Base-by-base conservation (phyloP, 2,113 vertebrate species). In the Megaceryle maxima region DNA sequence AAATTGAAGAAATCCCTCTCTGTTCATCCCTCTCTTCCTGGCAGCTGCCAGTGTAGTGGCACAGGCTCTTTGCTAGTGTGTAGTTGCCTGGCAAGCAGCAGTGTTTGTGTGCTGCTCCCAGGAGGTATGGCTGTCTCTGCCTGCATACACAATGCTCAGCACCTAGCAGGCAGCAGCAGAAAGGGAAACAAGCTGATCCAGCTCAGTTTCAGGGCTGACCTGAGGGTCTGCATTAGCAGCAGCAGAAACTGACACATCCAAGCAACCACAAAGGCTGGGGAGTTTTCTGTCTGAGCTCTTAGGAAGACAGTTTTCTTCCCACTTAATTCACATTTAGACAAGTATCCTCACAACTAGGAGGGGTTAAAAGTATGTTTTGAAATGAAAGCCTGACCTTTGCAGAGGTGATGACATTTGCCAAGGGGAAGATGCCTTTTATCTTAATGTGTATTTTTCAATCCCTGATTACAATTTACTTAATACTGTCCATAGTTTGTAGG, bases 381-480 rank as follows among this genome's bases (percentile, higher is more conserved):
- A 88, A 76, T 50, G 33, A 93, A 91, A 91, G 19, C n/a, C 57
- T 92, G 90, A 72, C 44, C 90, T 94, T 90, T 90, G 24, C 51
- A 86, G 73, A 41, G 31, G 17, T 81, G n/a, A 62, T 86, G 88
- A 59, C 72, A 88, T 90, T 92, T 94, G 31, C 83, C 28, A 17
- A 70, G 15, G n/a, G 31, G 35, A 90, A 86, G 37, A 59, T 57
- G 24, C 22, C 41, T 57, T 69, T 87, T 51, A 81, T 46, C 35
- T n/a, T 77, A 73, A 62, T 0, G 1, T 46, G 22, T 60, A 51
- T 83, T 94, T 90, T 88, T 66, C 50, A 80, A 85, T 33, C 25
- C 26, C 57, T 84, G 62, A 80, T 91, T 82, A 73, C 62, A 31
- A 16, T 41, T 16, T 41, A 25, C 43, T 79, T 92, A 57, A 44